These are phyloP conservation scores for Acrobasis consociella DNA, from an alignment of 2,888 invertebrate species.

Conservation along the genomic window DNA sequence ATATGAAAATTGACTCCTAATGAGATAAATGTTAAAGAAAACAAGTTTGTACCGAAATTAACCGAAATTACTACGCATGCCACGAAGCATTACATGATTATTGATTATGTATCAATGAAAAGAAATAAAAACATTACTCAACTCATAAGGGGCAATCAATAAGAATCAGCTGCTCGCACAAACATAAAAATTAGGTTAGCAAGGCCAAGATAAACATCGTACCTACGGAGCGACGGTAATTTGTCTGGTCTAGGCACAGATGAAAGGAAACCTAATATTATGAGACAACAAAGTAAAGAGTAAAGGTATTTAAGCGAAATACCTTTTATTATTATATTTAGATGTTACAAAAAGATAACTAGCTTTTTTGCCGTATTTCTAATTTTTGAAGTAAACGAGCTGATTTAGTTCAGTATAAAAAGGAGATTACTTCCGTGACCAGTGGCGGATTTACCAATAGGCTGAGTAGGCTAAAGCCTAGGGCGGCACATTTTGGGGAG, in stretches of 20 bases:
- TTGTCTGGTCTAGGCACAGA: slow-evolving; percentile 32
- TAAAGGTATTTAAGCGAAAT: background rate
- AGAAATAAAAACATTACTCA: background rate
- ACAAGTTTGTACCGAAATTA: background rate
- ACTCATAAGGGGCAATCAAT: slow-evolving; percentile 24
- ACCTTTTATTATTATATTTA: background rate
- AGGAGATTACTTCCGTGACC: too few species aligned
- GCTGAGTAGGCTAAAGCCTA: too few species aligned
- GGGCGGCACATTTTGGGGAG: too few species aligned
- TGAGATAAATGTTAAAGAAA: too few species aligned
- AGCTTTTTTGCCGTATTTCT: too few species aligned
- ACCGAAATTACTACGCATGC: background rate
- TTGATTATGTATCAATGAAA: background rate
- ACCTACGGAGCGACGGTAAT: slow-evolving; percentile 31
- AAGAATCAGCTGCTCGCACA: slow-evolving; percentile 29
- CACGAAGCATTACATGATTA: too few species aligned
- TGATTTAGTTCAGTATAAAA: too few species aligned
- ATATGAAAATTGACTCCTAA: too few species aligned
- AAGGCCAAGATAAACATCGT: slow-evolving; percentile 31
- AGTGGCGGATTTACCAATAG: too few species aligned
- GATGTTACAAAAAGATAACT: too few species aligned
- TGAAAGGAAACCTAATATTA: slow-evolving; percentile 22
- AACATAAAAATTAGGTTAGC: slow-evolving; percentile 30
- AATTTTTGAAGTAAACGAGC: too few species aligned
- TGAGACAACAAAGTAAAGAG: slow-evolving; percentile 5